Evolutionary conservation across 2,797 vertebrate species (phyloP).

Genomic region (Triplophysa bombifrons): DNA sequence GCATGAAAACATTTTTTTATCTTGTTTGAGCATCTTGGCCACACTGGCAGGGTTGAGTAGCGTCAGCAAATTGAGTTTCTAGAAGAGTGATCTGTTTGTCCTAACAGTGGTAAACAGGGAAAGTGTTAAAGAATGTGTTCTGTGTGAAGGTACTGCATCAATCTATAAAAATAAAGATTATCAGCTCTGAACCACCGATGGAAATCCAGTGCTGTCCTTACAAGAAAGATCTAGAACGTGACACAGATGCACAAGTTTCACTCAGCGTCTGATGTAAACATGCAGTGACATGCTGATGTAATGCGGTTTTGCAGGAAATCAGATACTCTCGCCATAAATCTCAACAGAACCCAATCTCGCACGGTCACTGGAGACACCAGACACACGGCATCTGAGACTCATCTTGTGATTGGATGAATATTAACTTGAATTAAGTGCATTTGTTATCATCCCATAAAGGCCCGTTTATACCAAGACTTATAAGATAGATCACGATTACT

Average conservation of each 20-base stretch:
- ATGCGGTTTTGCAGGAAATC: constrained; percentile 1
- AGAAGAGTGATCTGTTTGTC: neutral
- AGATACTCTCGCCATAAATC: neutral
- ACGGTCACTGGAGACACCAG: neutral
- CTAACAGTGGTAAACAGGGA: neutral
- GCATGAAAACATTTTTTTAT: neutral
- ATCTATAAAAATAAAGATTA: neutral
- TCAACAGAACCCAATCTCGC: neutral
- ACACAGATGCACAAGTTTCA: neutral
- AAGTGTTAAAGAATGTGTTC: too few relatives aligned
- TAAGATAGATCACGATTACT: too few relatives aligned
- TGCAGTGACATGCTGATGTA: neutral
- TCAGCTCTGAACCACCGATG: neutral
- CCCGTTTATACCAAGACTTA: too few relatives aligned
- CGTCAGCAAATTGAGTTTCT: too few relatives aligned
- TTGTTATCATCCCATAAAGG: too few relatives aligned
- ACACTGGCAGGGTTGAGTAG: neutral
- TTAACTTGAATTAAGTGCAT: neutral
- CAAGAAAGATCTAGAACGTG: neutral
- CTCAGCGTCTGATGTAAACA: neutral
- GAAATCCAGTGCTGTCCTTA: neutral
- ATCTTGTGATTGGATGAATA: neutral
- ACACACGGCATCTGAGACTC: neutral
- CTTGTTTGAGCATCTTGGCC: neutral
- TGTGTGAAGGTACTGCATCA: too few relatives aligned